Base-by-base conservation (phyloP, 1,140 invertebrate species). In the Stratiolaelaps scimitus region DNA sequence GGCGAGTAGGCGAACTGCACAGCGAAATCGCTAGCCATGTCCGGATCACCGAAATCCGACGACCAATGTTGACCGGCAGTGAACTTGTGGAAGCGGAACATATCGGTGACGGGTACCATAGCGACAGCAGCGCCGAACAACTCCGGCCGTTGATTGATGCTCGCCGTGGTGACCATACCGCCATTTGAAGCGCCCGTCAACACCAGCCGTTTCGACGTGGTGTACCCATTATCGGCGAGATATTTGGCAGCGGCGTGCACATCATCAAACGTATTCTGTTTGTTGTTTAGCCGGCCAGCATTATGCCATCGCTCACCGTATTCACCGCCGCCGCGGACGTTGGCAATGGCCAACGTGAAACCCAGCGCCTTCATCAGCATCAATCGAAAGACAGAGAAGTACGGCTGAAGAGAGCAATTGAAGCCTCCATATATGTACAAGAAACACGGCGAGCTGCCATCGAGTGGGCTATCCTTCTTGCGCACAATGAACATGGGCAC, bases 231-330 rank as follows among this genome's bases (percentile, higher is more conserved):
- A 15, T 81, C 72, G 43, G 95, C 82, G 13, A 98, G 80, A 79
- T 89, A 95, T 76, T 96, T 84, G 0, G 89, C 93, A 19, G 92
- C 92, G 68, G 82, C 78, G 73, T 90, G 87, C 76, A 99, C 97
- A 78, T 99, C 95, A 78, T 97, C 86, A 76, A 98, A 98, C 44
- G 86, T 86, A 78, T 98, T 98, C 78, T 98, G 94, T 75, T 98
- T 98, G 69, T 96, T 94, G 0, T 85, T 80, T 53, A 92, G 80
- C 26, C 88, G 83, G 13, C 94, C 95, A 17, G 77, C 85, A 76
- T 97, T 89, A 76, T 98, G 93, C 95, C 95, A 98, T 66, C 83
- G 84, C 76, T 95, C 88, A 45, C 95, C 95, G 77, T 98, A 98
- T 77, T 98, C 94, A 0, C 92, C 88, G 72, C 95, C 95, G 64